A percentile compares a stretch with the other conserved stretches of the same genome.
These are phyloP conservation scores for Drosophila gaucha DNA, from an alignment of 2,888 invertebrate species.

Conservation along the genomic window DNA sequence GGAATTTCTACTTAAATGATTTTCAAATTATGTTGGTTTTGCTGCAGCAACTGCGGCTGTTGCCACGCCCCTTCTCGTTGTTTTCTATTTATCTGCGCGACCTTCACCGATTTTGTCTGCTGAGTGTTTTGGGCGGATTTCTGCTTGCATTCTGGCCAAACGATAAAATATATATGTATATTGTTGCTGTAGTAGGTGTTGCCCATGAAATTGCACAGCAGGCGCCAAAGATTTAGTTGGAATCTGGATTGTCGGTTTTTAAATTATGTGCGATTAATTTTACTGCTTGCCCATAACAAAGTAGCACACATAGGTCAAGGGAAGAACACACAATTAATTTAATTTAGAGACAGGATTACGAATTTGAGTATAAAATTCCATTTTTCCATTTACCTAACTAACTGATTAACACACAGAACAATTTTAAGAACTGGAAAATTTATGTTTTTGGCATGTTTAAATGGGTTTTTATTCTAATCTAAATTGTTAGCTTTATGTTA, in stretches of 20 bases:
- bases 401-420: neutral
- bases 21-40: constrained; percentile 78
- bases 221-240: constrained; percentile 7
- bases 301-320: constrained; percentile 1
- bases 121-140: constrained; percentile 21
- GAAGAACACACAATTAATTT: neutral
- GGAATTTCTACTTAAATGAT: constrained; percentile 78
- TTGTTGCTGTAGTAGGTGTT: constrained; percentile 23
- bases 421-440: too few relatives aligned
- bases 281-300: neutral
- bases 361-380: neutral
- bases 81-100: constrained; percentile 54
- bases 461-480: too few relatives aligned
- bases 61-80: constrained; percentile 31
- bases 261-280: constrained; percentile 17
- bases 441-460: neutral
- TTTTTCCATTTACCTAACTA: neutral
- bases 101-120: constrained; percentile 51
- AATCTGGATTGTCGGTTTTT: constrained; percentile 17
- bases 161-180: constrained; percentile 14
- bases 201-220: constrained; percentile 20
- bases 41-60: constrained; percentile 28
- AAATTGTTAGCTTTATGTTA: too few relatives aligned
- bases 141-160: constrained; percentile 20
- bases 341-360: neutral